Evolutionary conservation across 2,113 vertebrate species (phyloP), one percentile per base, ranked within the genome.

Genomic region (Turdus rufiventris): DNA sequence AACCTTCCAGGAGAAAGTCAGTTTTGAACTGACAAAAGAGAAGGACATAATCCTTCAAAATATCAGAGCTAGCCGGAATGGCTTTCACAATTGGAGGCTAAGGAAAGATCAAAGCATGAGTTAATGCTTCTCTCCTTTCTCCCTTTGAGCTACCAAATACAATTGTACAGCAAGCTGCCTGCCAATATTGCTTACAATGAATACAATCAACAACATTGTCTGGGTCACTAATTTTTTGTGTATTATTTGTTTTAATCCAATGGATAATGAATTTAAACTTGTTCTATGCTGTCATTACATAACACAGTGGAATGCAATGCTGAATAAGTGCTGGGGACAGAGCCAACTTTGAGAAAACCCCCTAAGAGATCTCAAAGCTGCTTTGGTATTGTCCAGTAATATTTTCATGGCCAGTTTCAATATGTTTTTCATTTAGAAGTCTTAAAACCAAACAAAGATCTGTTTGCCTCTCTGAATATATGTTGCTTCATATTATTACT

Each of bases 241-340:
- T 81, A 42, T 91, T 94, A 87, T 93, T 93, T 95, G 21, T 62
- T 62, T 94, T 96, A 95, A 89, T 89, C 67, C 54, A 68, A 31
- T 48, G 43, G 47, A 89, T 95, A 91, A 93, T 85, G 6, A 85
- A 77, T 85, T 91, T 88, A 88, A 93, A 88, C 21, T 54, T 70
- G 34, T 91, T 94, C 45, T 79, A 26, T 60, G 47, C 34, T 43
- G n/a, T 87, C 34, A 79, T 63, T 54, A 63, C 10, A n/a, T n/a
- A 87, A 70, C 17, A 36, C 8, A 5, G 18, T 56, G 12, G 33
- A 76, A 88, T 47, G 18, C 43, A 88, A 34, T 56, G 47, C 33
- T 76, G 38, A 89, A 29, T 71, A 62, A 68, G 2, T 25, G 8
- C 36, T 89, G 16, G 29, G 6, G 50, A 57, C 4, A 13, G 20